Conservation (phyloP, 2,113 vertebrate species). For the Balaenoptera acutorostrata region DNA sequence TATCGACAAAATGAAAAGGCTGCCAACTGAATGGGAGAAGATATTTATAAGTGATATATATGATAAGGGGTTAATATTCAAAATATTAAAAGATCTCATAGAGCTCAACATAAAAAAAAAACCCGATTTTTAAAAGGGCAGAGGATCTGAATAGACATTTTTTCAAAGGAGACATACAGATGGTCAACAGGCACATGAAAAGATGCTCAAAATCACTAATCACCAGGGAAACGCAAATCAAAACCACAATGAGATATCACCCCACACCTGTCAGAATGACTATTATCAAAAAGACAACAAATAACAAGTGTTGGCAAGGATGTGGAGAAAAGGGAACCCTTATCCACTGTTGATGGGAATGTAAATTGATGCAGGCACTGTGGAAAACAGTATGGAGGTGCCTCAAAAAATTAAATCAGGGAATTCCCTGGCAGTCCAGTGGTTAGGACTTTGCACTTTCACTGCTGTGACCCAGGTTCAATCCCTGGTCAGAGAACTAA, state of each 20-base stretch:
- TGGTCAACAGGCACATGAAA: background rate
- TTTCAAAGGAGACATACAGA: background rate
- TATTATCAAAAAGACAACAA: background rate
- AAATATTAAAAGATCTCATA: too few relatives aligned
- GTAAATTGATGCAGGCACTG: background rate
- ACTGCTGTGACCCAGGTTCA: background rate
- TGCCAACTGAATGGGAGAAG: too few relatives aligned
- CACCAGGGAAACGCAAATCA: background rate
- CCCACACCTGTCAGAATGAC: background rate
- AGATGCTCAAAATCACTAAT: background rate
- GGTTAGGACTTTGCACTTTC: background rate
- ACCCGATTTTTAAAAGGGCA: background rate
- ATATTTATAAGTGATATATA: too few relatives aligned
- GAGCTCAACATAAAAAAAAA: too few relatives aligned
- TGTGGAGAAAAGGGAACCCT: background rate
- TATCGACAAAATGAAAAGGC: too few relatives aligned
- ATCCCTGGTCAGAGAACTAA: background rate
- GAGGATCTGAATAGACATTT: background rate
- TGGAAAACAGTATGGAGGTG: background rate
- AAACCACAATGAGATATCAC: background rate
- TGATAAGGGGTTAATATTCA: too few relatives aligned
- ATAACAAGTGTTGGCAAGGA: background rate
- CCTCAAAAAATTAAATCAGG: background rate
- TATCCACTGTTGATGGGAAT: background rate
- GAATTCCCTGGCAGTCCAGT: background rate